Base-by-base conservation (phyloP, 2,113 vertebrate genomes). In the Mixornis gularis region DNA sequence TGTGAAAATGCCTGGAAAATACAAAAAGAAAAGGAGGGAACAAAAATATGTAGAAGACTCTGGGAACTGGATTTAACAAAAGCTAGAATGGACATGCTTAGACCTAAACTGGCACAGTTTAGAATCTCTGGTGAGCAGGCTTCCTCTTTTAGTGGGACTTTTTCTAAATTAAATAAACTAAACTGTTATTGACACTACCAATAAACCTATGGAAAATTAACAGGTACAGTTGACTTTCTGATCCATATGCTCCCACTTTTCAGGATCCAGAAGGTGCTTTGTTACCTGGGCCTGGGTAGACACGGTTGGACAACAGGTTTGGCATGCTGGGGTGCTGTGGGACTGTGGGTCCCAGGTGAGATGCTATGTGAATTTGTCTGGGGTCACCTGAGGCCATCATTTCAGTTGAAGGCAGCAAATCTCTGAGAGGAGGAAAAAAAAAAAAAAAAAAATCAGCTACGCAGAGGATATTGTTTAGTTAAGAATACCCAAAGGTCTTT, bases 281-380 rank as follows among this genome's bases (percentile, higher is more conserved):
- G 0, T 96, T 91, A 98, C 98, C 98, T 98, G 97, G 96, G 90
- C 98, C 98, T 76, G 98, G 97, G 80, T 98, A 99, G 72, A 95
- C 89, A 43, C 95, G 97, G 64, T 94, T 98, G 70, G 98, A 90
- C 49, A 99, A 6, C 16, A 98, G 65, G 17, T 96, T 98, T 20
- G 98, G 91, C 91, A 98, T 68, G 17, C 95, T 98, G 34, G 98
- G 46, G 9, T 98, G 98, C 44, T 97, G 97, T 12, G 98, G 97
- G 38, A 98, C 85, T 3, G 98, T 85, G 17, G 98, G 95, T 26
- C 97, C 98, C 11, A 98, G 97, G 43, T 98, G 98, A 46, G 98
- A 97, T 5, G 98, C 92, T 86, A 98, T 93, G 48, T 98, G 98
- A 62, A 99, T 98, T 92, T 98, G 98, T 87, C 98, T 98, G 49